These are phyloP conservation scores for Aphidoletes aphidimyza DNA, from an alignment of 2,888 invertebrate species.

Conservation along the genomic window DNA sequence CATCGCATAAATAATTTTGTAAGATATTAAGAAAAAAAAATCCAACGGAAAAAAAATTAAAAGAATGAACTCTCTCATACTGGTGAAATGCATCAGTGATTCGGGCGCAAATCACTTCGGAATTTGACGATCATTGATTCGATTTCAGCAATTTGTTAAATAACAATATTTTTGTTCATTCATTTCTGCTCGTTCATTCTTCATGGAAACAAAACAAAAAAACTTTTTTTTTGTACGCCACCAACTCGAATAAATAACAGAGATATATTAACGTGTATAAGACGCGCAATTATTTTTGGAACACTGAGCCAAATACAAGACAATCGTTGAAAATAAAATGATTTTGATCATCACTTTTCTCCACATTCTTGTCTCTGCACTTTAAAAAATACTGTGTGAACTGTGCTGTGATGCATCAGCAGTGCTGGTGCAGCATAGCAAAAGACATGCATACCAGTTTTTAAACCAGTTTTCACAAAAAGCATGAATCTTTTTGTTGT, in stretches of 20 bases:
- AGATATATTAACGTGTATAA: too few relatives aligned
- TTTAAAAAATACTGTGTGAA: not conserved
- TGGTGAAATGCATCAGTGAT: not conserved
- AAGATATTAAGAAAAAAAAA: too few relatives aligned
- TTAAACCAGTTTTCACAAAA: conserved; percentile 28
- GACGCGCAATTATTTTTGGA: not conserved
- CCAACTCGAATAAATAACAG: not conserved
- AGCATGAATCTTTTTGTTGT: too few relatives aligned
- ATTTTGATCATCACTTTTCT: conserved; percentile 27
- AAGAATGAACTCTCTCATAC: not conserved
- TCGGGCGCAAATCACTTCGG: not conserved
- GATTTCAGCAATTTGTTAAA: not conserved
- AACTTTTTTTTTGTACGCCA: not conserved
- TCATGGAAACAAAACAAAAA: too few relatives aligned
- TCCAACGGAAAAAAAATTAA: too few relatives aligned
- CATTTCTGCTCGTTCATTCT: too few relatives aligned
- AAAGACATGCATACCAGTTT: conserved; percentile 4
- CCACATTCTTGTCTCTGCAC: not conserved
- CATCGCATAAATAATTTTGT: too few relatives aligned
- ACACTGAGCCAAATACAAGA: too few relatives aligned
- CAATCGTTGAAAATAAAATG: too few relatives aligned
- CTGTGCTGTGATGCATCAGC: not conserved
- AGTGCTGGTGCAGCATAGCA: not conserved
- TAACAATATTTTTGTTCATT: too few relatives aligned
- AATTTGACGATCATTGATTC: not conserved